Conservation (phyloP, 2,113 vertebrate species). For the Muntiacus reevesi region DNA sequence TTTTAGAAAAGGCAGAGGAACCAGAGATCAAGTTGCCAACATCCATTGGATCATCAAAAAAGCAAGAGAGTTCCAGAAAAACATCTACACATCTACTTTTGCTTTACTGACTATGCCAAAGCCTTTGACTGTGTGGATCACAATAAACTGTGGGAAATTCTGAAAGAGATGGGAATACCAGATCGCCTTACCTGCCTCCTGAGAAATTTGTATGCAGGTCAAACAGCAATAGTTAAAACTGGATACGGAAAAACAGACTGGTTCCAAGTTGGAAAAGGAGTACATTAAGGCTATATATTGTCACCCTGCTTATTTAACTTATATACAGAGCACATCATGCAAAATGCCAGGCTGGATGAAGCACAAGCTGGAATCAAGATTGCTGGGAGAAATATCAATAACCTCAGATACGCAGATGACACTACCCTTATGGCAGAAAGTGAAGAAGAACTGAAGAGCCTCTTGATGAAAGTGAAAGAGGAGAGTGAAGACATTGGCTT, state of each 20-base stretch:
- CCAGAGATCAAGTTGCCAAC: not conserved
- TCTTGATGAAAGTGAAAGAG: not conserved
- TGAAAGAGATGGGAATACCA: not conserved
- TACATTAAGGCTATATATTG: not conserved
- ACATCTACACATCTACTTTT: not conserved
- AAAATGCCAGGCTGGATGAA: not conserved
- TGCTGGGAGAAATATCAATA: not conserved
- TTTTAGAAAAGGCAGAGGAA: not conserved
- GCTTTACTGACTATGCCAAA: not conserved
- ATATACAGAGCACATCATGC: not conserved
- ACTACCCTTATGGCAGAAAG: not conserved
- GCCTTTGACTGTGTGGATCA: not conserved
- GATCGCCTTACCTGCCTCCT: not conserved
- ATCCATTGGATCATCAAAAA: not conserved
- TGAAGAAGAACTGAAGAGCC: not conserved
- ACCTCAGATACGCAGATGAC: not conserved
- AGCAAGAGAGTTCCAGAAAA: not conserved
- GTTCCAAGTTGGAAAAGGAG: not conserved
- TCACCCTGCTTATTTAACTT: not conserved
- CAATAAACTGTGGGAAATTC: not conserved
- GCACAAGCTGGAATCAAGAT: not conserved
- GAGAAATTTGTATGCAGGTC: not conserved
- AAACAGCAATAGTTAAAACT: not conserved
- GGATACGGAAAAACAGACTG: not conserved
- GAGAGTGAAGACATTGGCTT: not conserved